phyloP scores from a whole-genome alignment of 2,888 invertebrate genomes.

The Lasioglossum malachurum region DNA sequence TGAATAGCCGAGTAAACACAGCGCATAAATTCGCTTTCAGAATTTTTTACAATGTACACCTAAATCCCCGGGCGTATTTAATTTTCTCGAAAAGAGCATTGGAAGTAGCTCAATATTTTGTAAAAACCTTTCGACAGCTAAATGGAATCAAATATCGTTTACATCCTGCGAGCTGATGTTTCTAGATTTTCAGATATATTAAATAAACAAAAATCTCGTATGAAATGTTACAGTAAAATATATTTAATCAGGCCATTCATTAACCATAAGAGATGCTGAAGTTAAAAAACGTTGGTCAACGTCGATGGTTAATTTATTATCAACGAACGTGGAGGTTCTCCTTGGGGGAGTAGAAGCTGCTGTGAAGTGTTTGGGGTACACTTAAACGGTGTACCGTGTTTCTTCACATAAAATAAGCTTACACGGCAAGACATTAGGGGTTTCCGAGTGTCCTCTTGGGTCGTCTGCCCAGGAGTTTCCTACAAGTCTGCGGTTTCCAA shows the following conservation, averaged over 20 bases:
- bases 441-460: conserved; percentile 36
- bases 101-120: neutral
- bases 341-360: neutral
- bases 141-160: neutral
- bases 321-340: neutral
- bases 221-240: neutral
- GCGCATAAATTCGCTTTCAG: neutral
- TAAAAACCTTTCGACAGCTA: neutral
- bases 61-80: neutral
- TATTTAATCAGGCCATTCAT: neutral
- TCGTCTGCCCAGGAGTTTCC: conserved; percentile 21
- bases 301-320: neutral
- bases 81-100: neutral
- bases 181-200: neutral
- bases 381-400: conserved; percentile 28
- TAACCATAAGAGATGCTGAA: neutral
- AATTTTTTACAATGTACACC: neutral
- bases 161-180: neutral
- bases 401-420: conserved; percentile 56
- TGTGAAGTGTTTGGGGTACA: conserved; percentile 20
- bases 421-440: conserved; percentile 39
- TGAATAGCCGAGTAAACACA: neutral
- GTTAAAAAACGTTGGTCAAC: neutral
- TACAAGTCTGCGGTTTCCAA: conserved; percentile 33
- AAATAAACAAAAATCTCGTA: neutral